These are phyloP conservation scores for Pilophorus perplexus DNA, from an alignment of 2,888 invertebrate species.

Conservation along the genomic window DNA sequence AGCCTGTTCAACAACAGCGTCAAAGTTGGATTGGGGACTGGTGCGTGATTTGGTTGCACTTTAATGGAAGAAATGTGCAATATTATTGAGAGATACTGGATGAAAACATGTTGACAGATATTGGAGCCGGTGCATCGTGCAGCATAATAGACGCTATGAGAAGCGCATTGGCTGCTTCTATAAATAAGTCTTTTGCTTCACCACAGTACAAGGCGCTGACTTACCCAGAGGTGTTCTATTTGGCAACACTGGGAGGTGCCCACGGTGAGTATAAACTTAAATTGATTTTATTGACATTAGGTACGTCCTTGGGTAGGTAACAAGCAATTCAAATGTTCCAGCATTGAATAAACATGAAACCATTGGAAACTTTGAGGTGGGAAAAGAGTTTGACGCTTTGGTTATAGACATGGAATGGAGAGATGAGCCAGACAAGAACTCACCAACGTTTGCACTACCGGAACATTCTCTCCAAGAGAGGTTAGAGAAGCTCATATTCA, in stretches of 20 bases:
- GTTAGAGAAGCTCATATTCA: conserved; percentile 72
- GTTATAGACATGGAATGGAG: conserved; percentile 62
- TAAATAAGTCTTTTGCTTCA: conserved; percentile 60
- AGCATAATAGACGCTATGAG: conserved; percentile 75
- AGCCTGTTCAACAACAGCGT: conserved; percentile 63
- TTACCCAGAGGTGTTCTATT: conserved; percentile 74
- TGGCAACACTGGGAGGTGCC: conserved; percentile 86
- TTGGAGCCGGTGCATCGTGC: conserved; percentile 75
- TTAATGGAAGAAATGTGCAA: neutral
- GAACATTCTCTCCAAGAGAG: conserved; percentile 60
- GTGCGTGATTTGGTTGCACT: conserved; percentile 54
- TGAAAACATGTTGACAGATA: conserved; percentile 59
- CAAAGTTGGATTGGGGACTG: conserved; percentile 81
- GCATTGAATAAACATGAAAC: conserved; percentile 70
- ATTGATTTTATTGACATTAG: neutral
- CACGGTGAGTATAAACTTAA: conserved; percentile 58
- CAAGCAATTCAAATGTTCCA: conserved; percentile 53
- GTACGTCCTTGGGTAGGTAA: neutral
- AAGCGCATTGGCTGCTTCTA: conserved; percentile 70
- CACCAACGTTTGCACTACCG: conserved; percentile 50
- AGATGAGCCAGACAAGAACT: conserved; percentile 46
- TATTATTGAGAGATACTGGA: too few relatives aligned
- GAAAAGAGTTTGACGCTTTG: conserved; percentile 86
- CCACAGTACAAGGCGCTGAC: conserved; percentile 58
- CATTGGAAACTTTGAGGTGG: conserved; percentile 75